A percentile compares a stretch with the other conserved stretches of the same genome.
Conservation (phyloP, 2,888 invertebrate genomes). For the Oligia latruncula region DNA sequence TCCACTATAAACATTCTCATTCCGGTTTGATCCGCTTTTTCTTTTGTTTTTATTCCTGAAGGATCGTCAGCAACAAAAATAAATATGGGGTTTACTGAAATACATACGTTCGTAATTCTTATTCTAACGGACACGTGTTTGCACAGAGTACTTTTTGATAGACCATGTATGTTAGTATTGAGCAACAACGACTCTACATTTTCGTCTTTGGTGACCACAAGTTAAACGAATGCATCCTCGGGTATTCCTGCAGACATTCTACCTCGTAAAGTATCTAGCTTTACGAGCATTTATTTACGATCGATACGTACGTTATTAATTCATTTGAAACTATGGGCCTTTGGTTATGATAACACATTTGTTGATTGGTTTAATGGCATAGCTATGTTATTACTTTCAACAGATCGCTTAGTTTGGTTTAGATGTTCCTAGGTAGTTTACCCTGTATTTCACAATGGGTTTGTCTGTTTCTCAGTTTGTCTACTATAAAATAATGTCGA, state of each 20-base stretch:
- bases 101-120: too few relatives aligned
- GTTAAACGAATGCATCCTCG: background rate
- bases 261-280: background rate
- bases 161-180: too few relatives aligned
- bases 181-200: too few relatives aligned
- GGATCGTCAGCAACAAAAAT: too few relatives aligned
- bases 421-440: background rate
- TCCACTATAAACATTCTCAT: too few relatives aligned
- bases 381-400: background rate
- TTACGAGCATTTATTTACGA: background rate
- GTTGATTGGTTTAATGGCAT: slow-evolving; percentile 8
- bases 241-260: background rate
- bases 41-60: too few relatives aligned
- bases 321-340: background rate
- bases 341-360: slow-evolving; percentile 19
- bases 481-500: background rate
- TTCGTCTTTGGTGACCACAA: background rate
- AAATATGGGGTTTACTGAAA: too few relatives aligned
- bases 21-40: too few relatives aligned
- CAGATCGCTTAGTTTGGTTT: background rate
- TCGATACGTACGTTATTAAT: slow-evolving; percentile 10
- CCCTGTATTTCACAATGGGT: background rate
- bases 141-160: too few relatives aligned
- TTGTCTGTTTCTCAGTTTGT: background rate
- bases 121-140: too few relatives aligned